Percentiles rank a stretch among this genome's conserved stretches.
phyloP scores from a whole-genome alignment of 2,797 vertebrate genomes.

The Hapalemur alaotrensis region DNA sequence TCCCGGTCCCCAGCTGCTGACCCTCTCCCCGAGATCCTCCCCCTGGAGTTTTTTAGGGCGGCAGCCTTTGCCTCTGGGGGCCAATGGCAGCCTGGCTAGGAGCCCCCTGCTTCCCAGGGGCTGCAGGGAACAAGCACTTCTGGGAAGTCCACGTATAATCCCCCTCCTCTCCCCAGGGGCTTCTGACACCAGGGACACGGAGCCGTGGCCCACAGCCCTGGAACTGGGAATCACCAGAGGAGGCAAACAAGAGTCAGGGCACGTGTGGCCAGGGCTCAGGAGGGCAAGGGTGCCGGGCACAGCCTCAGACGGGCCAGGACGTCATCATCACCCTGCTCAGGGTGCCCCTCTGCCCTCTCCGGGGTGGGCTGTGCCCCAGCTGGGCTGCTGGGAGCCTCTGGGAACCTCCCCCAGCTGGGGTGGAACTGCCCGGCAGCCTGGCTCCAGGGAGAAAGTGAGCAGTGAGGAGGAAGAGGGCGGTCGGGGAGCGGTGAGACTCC shows the following conservation, averaged over 20 bases:
- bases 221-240: neutral
- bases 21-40: neutral
- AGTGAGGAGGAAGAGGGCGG: neutral
- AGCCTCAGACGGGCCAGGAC: neutral
- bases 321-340: neutral
- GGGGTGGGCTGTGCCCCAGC: neutral
- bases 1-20: neutral
- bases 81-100: neutral
- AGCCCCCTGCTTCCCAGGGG: neutral
- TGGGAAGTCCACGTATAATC: neutral
- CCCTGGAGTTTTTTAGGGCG: neutral
- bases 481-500: neutral
- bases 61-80: neutral
- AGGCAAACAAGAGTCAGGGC: fast-evolving
- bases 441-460: neutral
- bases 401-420: neutral
- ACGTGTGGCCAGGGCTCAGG: neutral
- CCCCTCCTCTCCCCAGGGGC: neutral
- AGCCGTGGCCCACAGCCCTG: neutral
- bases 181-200: neutral
- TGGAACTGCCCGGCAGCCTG: neutral
- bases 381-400: too few species aligned
- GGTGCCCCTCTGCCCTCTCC: neutral
- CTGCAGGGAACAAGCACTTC: neutral
- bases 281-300: neutral